Conservation (phyloP, 2,888 invertebrate species). For the Orthosia incerta region DNA sequence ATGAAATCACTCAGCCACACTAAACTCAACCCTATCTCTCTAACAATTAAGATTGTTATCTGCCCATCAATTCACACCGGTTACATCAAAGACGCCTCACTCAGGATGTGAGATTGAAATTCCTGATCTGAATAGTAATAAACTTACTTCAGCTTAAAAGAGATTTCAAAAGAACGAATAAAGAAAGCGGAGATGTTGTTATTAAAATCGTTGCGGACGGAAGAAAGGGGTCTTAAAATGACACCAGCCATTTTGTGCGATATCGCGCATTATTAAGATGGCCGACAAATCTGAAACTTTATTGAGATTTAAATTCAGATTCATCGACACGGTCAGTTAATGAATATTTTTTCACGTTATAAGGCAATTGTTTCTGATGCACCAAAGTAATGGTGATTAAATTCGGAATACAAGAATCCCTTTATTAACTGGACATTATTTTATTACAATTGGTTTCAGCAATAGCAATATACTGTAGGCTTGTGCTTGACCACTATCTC, state of each 20-base stretch:
- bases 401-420: slow-evolving; percentile 32
- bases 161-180: slow-evolving; percentile 88
- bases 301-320: slow-evolving; percentile 82
- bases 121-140: slow-evolving; percentile 90
- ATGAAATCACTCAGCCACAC: slow-evolving; percentile 58
- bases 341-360: slow-evolving; percentile 68
- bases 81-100: slow-evolving; percentile 86
- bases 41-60: slow-evolving; percentile 67
- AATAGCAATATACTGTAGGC: no score
- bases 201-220: slow-evolving; percentile 84
- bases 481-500: no score
- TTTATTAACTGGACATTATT: slow-evolving; percentile 27
- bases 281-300: slow-evolving; percentile 82
- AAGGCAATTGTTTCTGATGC: slow-evolving; percentile 66
- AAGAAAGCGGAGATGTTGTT: slow-evolving; percentile 85
- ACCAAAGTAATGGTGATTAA: slow-evolving; percentile 42
- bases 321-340: slow-evolving; percentile 57
- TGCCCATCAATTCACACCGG: slow-evolving; percentile 64
- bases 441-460: slow-evolving; percentile 32
- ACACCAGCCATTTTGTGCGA: slow-evolving; percentile 76
- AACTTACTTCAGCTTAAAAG: slow-evolving; percentile 86
- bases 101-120: slow-evolving; percentile 90
- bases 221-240: slow-evolving; percentile 82
- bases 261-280: slow-evolving; percentile 70
- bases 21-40: slow-evolving; percentile 68